phyloP scores from a whole-genome alignment of 1,140 invertebrate species.

The Hyles euphorbiae region DNA sequence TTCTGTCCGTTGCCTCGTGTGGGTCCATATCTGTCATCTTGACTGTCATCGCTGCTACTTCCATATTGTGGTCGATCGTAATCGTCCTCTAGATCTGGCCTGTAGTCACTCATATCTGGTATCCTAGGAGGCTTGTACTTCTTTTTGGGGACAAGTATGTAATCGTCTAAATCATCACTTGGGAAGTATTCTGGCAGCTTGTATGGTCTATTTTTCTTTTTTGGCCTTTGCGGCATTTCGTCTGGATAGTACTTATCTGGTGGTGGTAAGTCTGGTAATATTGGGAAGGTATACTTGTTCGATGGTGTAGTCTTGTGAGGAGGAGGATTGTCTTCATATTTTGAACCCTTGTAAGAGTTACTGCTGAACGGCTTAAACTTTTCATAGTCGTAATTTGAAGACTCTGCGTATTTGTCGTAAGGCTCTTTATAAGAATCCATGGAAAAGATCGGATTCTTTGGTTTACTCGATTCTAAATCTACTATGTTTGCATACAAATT shows the following conservation, averaged over 20 bases:
- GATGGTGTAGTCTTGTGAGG: conserved; percentile 27
- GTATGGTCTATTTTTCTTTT: conserved; percentile 52
- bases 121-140: conserved; percentile 50
- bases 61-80: conserved; percentile 39
- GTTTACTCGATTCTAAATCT: conserved; percentile 46
- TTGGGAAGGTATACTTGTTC: conserved; percentile 41
- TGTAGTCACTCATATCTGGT: conserved; percentile 40
- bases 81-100: conserved; percentile 45
- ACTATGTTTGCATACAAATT: conserved; percentile 37
- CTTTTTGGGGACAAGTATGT: conserved; percentile 60
- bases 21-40: conserved; percentile 45
- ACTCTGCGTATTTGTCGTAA: conserved; percentile 49
- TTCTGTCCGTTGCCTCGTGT: conserved; percentile 37
- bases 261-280: conserved; percentile 37
- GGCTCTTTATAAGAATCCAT: conserved; percentile 37
- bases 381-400: conserved; percentile 43
- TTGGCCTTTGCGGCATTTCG: conserved; percentile 44
- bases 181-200: conserved; percentile 33
- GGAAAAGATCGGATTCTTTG: conserved; percentile 43
- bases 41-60: conserved; percentile 38
- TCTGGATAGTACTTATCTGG: conserved; percentile 46
- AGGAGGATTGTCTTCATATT: conserved; percentile 34
- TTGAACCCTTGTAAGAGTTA: conserved; percentile 28
- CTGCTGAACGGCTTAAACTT: conserved; percentile 26
- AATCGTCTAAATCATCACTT: conserved; percentile 52